A percentile compares a stretch with the other conserved stretches of the same genome.
Conservation (phyloP, 53 echinoderm and acorn worm species). For the Stichopus horrens region DNA sequence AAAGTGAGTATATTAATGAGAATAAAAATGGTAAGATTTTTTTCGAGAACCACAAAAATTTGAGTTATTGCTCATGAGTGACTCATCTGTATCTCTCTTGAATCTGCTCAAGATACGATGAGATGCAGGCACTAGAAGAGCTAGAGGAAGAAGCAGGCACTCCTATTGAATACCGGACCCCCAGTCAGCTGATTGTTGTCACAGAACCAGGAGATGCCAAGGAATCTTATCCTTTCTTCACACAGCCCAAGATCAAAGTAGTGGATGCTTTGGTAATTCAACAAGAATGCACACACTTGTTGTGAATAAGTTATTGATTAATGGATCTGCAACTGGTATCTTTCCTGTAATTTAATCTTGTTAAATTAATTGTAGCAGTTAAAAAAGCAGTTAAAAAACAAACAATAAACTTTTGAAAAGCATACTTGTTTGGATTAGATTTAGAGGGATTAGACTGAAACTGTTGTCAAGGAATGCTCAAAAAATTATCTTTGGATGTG, state of each 20-base stretch:
- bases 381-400: no score
- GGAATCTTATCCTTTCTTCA: conserved; percentile 59
- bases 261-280: conserved; percentile 72
- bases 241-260: conserved; percentile 72
- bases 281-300: neutral
- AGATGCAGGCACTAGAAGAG: conserved; percentile 57
- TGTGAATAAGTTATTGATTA: neutral
- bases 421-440: no score
- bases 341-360: no score
- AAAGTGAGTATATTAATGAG: no score
- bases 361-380: no score
- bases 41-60: neutral
- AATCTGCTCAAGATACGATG: conserved; percentile 51
- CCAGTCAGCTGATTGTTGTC: conserved; percentile 54
- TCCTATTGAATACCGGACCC: conserved; percentile 59
- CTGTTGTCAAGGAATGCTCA: no score
- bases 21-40: no score
- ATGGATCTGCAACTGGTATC: no score
- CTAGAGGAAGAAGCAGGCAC: neutral
- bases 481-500: no score
- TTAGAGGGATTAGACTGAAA: no score
- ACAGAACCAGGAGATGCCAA: conserved; percentile 64
- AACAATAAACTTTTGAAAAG: no score
- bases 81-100: neutral
- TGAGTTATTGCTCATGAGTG: neutral